A percentile compares a stretch with the other conserved stretches of the same genome.
phyloP scores from a whole-genome alignment of 1,140 invertebrate genomes.

The Drosophila tsacasi region DNA sequence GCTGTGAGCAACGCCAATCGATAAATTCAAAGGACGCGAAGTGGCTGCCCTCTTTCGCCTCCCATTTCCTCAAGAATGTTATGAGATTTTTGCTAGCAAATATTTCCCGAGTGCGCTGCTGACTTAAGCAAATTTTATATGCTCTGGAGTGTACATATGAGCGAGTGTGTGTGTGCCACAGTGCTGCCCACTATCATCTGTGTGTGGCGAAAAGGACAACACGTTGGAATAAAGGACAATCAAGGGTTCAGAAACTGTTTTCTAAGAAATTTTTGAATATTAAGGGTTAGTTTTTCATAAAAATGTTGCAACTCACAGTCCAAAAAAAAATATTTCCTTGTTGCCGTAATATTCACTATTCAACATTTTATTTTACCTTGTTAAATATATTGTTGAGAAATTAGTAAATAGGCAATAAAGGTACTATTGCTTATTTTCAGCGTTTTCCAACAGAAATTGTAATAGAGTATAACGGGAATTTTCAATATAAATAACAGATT shows the following conservation, averaged over 20 bases:
- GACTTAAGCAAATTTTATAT: slow-evolving; percentile 61
- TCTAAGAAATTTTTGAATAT: neutral
- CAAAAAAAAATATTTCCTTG: neutral
- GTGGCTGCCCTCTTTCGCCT: slow-evolving; percentile 13
- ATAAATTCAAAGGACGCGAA: slow-evolving; percentile 63
- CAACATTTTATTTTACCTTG: neutral
- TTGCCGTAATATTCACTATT: no score
- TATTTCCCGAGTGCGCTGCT: slow-evolving; percentile 45
- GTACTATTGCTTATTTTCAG: neutral
- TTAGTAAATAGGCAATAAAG: neutral
- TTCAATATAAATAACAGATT: no score
- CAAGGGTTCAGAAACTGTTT: slow-evolving; percentile 1
- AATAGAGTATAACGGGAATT: no score
- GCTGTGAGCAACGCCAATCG: slow-evolving; percentile 56
- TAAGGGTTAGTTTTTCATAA: neutral
- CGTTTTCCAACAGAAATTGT: no score
- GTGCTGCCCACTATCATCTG: neutral
- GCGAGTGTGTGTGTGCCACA: neutral
- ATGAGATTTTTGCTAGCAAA: slow-evolving; percentile 21
- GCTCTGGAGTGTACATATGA: neutral
- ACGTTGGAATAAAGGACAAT: slow-evolving; percentile 13
- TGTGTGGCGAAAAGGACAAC: slow-evolving; percentile 5
- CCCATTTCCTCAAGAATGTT: slow-evolving; percentile 15
- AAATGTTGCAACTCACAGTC: no score
- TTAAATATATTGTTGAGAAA: neutral